Evolutionary conservation across 2,113 vertebrate genomes (phyloP).

Genomic region (Embiotoca jacksoni): DNA sequence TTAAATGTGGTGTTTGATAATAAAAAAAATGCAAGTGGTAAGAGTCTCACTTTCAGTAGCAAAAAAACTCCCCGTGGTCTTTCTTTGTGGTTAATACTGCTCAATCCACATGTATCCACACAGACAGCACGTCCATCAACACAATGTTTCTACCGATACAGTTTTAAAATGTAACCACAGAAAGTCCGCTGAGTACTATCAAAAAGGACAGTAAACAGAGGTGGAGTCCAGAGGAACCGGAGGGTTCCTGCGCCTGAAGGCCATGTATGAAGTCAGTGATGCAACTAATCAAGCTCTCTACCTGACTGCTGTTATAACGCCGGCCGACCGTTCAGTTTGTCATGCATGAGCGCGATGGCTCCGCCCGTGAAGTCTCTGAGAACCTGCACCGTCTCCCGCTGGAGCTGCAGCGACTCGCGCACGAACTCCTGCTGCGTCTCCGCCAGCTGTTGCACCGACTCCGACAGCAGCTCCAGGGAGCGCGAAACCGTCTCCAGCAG

Average conservation of each 20-base stretch:
- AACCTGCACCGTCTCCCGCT: slow-evolving; percentile 84
- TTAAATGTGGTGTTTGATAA: slow-evolving; percentile 25
- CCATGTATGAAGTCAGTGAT: slow-evolving; percentile 48
- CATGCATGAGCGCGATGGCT: slow-evolving; percentile 83
- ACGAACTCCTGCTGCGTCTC: slow-evolving; percentile 87
- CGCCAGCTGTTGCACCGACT: slow-evolving; percentile 85
- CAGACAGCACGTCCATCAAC: slow-evolving; percentile 39
- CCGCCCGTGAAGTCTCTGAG: slow-evolving; percentile 85
- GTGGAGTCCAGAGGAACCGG: slow-evolving; percentile 41
- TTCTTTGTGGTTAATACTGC: slow-evolving; percentile 23
- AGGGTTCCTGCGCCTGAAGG: slow-evolving; percentile 54
- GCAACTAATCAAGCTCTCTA: neutral
- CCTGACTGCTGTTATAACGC: slow-evolving; percentile 64
- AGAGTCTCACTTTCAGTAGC: slow-evolving; percentile 64
- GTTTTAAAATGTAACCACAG: slow-evolving; percentile 56
- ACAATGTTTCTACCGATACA: slow-evolving; percentile 45
- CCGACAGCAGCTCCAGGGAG: slow-evolving; percentile 85
- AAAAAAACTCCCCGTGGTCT: slow-evolving; percentile 24
- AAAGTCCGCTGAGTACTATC: slow-evolving; percentile 53
- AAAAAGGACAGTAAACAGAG: slow-evolving; percentile 57
- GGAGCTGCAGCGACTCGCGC: slow-evolving; percentile 83
- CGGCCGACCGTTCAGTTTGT: slow-evolving; percentile 86
- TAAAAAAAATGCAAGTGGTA: slow-evolving; percentile 39
- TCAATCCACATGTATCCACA: slow-evolving; percentile 32
- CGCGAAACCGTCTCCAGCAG: slow-evolving; percentile 83